phyloP scores from a whole-genome alignment of 1,140 invertebrate genomes.

The Drosophila lacteicornis region DNA sequence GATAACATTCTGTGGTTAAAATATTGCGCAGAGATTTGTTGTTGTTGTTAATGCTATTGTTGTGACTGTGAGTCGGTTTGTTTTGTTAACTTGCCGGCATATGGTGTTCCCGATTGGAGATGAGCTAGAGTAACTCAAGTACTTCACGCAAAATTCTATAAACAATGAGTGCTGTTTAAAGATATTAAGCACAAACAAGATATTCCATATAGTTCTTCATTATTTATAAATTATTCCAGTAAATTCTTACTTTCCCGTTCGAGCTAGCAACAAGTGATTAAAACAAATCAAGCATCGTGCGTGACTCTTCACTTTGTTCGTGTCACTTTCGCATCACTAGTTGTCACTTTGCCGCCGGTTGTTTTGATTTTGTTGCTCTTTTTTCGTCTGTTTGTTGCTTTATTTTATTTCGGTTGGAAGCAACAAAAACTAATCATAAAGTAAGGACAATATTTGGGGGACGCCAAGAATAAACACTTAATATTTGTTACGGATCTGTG shows the following conservation, averaged over 20 bases:
- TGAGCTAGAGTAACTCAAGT: not conserved
- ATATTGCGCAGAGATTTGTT: conserved; percentile 3
- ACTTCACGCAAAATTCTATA: no score
- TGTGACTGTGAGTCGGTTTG: not conserved
- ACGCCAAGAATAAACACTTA: not conserved
- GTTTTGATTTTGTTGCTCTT: conserved; percentile 22
- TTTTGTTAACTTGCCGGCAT: conserved; percentile 26
- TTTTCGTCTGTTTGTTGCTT: not conserved
- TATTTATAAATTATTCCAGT: not conserved
- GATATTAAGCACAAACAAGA: not conserved
- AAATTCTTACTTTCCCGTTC: not conserved
- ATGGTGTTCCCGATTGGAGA: conserved; percentile 22
- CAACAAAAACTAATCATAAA: conserved; percentile 38
- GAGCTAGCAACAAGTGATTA: conserved; percentile 24
- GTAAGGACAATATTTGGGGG: conserved; percentile 6
- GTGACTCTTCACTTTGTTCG: not conserved
- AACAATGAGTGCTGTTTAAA: accelerated
- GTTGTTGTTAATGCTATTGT: not conserved
- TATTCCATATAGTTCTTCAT: not conserved
- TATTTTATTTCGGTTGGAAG: conserved; percentile 18
- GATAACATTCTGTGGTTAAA: conserved; percentile 13
- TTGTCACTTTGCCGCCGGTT: conserved; percentile 2
- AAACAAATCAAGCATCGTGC: not conserved
- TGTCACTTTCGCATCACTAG: conserved; percentile 20
- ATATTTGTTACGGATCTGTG: conserved; percentile 12